These are phyloP conservation scores for Eurytoma adleriae DNA, from an alignment of 2,888 invertebrate species.

Conservation along the genomic window DNA sequence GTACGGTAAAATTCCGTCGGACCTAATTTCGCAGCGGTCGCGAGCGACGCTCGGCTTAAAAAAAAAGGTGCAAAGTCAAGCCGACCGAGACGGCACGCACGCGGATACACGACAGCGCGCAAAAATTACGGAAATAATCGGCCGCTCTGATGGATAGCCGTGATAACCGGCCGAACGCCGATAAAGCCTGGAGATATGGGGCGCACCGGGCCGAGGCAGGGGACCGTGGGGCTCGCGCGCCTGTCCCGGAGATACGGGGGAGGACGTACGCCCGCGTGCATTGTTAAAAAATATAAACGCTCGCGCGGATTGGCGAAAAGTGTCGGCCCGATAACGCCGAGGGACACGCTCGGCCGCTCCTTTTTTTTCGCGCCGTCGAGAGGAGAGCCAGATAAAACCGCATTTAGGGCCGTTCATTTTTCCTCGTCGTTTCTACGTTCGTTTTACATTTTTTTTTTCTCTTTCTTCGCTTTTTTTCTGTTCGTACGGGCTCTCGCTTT, in stretches of 20 bases:
- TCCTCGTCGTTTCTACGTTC: no score
- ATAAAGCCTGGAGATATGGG: slow-evolving; percentile 25
- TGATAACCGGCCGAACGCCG: slow-evolving; percentile 46
- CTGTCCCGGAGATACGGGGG: slow-evolving; percentile 4
- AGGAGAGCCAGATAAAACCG: slow-evolving; percentile 26
- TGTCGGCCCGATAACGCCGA: slow-evolving; percentile 48
- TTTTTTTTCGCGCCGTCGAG: not conserved
- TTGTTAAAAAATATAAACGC: slow-evolving; percentile 61
- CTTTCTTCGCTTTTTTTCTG: not conserved
- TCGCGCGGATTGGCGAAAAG: slow-evolving; percentile 58
- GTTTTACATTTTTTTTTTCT: no score
- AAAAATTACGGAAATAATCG: slow-evolving; percentile 44
- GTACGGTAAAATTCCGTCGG: not conserved
- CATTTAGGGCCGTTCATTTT: not conserved
- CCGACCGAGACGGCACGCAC: not conserved
- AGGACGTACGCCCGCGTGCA: slow-evolving; percentile 53
- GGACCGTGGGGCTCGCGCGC: not conserved
- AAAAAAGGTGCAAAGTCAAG: slow-evolving; percentile 5
- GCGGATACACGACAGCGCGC: slow-evolving; percentile 11
- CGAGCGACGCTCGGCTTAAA: not conserved
- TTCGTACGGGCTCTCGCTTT: not conserved
- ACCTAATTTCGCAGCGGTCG: not conserved
- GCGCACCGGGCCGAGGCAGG: not conserved
- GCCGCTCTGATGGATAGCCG: slow-evolving; percentile 39
- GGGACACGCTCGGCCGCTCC: slow-evolving; percentile 1